These are phyloP conservation scores for Cricetomys ansorgei DNA, from an alignment of 2,113 vertebrate species.

Conservation along the genomic window DNA sequence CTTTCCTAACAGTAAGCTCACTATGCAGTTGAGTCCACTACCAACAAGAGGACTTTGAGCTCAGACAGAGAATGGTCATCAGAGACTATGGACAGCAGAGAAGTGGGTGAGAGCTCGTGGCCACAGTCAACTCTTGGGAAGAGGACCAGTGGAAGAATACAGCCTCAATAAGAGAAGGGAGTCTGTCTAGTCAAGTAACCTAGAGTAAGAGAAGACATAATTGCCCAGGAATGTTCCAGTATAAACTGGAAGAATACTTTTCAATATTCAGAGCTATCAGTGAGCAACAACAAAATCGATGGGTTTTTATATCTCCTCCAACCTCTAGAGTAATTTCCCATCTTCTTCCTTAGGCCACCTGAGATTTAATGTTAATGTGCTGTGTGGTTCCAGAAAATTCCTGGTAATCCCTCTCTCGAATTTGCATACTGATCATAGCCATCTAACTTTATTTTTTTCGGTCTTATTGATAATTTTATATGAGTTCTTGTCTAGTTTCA, in stretches of 20 bases:
- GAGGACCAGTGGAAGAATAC: not conserved
- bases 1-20: not conserved
- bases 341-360: not conserved
- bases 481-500: not conserved
- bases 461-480: not conserved
- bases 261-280: not conserved
- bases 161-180: not conserved
- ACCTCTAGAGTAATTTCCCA: not conserved
- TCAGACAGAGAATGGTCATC: not conserved
- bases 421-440: not conserved
- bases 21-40: not conserved
- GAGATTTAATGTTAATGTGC: not conserved
- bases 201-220: not conserved
- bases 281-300: not conserved
- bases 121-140: slow-evolving; percentile 6
- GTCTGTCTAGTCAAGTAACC: not conserved
- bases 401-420: not conserved
- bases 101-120: not conserved
- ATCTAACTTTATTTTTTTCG: not conserved
- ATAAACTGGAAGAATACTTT: not conserved
- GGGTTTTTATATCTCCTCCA: not conserved
- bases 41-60: not conserved
- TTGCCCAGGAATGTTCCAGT: not conserved
- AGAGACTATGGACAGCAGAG: not conserved
- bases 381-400: not conserved